Percentiles rank a stretch among this genome's conserved stretches.
phyloP scores from a whole-genome alignment of 2,797 vertebrate genomes.

The Numenius phaeopus region DNA sequence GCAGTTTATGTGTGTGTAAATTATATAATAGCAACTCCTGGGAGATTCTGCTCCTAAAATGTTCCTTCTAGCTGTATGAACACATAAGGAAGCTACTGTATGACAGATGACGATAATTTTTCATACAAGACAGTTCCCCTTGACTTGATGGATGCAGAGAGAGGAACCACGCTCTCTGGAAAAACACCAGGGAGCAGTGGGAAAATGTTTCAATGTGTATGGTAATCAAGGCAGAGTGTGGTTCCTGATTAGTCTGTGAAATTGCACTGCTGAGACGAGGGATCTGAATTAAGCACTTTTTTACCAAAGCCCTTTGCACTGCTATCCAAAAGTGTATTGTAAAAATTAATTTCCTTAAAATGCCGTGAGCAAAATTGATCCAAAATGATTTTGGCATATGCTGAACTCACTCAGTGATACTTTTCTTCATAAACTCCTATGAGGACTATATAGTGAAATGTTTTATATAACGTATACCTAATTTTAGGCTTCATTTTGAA shows the following conservation, averaged over 20 bases:
- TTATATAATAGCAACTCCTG: conserved; percentile 24
- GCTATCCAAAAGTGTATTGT: conserved; percentile 59
- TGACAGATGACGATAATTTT: conserved; percentile 64
- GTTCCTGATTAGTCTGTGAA: conserved; percentile 60
- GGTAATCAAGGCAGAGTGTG: conserved; percentile 59
- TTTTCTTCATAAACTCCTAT: conserved; percentile 20
- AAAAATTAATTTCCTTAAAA: conserved; percentile 74
- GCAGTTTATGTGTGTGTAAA: neutral
- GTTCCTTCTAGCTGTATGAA: conserved; percentile 39
- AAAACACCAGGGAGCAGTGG: conserved; percentile 48
- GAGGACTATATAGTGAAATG: conserved; percentile 16
- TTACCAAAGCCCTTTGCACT: conserved; percentile 66
- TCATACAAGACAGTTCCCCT: conserved; percentile 50
- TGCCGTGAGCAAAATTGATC: conserved; percentile 68
- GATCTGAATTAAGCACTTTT: conserved; percentile 34
- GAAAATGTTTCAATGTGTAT: conserved; percentile 43
- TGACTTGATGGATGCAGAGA: conserved; percentile 60
- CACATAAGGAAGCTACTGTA: conserved; percentile 16
- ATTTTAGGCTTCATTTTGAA: conserved; percentile 56
- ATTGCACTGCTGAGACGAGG: conserved; percentile 29
- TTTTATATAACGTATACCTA: conserved; percentile 49
- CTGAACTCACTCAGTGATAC: conserved; percentile 42
- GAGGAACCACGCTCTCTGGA: neutral
- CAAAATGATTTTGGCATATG: conserved; percentile 61
- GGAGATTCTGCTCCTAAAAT: neutral